phyloP scores from a whole-genome alignment of 2,888 invertebrate species.

The Tetranychus truncatus region DNA sequence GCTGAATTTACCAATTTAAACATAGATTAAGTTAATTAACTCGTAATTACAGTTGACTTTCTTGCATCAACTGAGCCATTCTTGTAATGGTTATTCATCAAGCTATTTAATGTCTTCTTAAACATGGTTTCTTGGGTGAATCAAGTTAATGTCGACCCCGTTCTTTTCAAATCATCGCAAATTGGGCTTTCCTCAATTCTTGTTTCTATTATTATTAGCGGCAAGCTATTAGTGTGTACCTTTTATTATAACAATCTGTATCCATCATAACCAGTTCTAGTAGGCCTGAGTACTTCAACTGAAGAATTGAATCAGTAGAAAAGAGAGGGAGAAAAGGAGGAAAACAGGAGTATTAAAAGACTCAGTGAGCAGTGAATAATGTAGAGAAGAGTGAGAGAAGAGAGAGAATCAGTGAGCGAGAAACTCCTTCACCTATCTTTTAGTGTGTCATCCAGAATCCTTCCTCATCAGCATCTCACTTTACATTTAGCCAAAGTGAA shows the following conservation, averaged over 20 bases:
- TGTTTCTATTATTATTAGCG: background rate
- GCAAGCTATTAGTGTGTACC: background rate
- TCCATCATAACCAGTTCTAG: background rate
- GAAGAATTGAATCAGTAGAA: background rate
- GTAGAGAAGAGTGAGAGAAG: background rate
- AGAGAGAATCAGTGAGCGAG: background rate
- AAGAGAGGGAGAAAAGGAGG: constrained; percentile 4
- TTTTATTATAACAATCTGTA: background rate
- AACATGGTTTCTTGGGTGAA: too few relatives aligned
- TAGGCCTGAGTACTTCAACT: background rate
- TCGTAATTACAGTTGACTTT: too few relatives aligned
- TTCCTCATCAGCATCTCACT: constrained; percentile 7
- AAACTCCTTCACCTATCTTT: background rate
- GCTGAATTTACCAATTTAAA: too few relatives aligned
- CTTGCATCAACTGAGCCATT: too few relatives aligned
- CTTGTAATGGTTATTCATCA: too few relatives aligned
- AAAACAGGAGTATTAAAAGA: background rate
- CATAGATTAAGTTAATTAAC: too few relatives aligned
- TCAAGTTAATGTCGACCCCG: background rate
- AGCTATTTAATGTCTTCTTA: too few relatives aligned
- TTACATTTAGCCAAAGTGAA: background rate
- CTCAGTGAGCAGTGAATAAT: background rate
- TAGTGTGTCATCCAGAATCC: background rate
- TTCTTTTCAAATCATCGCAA: background rate
- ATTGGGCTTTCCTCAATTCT: background rate